Base-by-base conservation (phyloP, 2,797 vertebrate species). In the Salarias fasciatus region DNA sequence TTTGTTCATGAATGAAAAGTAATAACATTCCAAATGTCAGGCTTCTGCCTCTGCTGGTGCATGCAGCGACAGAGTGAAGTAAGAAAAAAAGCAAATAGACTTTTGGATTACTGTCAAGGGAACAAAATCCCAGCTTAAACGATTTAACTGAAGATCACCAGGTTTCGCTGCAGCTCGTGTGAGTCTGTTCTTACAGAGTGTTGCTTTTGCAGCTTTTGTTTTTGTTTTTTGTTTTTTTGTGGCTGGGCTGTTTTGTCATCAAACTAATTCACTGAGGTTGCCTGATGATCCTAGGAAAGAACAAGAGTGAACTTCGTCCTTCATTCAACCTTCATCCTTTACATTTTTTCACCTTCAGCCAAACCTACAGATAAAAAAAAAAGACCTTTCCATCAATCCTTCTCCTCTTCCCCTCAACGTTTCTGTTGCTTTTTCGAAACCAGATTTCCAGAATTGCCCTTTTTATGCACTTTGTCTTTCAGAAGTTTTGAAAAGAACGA, bases 381-480 rank as follows among this genome's bases (percentile, higher is more conserved):
- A 73, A 65, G 63, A 38, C 37, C 36, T 18, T 42, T 35, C 53
- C 58, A 44, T 35, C n/a, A 29, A 67, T 72, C 69, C 48, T 30
- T 54, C 74, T 78, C 71, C 56, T 53, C 18, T 57, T 56, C 40
- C 42, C 59, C n/a, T 63, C 53, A 58, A 42, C 60, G 55, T 78
- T 70, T 65, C 70, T 45, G 47, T 58, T 48, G 48, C 69, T 63
- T 51, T 75, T 78, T 63, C 68, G 57, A 74, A 62, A 24, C 3
- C 75, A 80, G 77, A 52, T 56, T 79, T 73, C 83, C 69, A 54
- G 42, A 54, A 47, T 72, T 51, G 33, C 60, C 47, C 59, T 73
- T 69, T 55, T 63, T 50, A 40, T 52, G 31, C 43, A 46, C 49
- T 80, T 75, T 64, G 1, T 60, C 54, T 40, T 66, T 50, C 60